Conservation (phyloP, 2,113 vertebrate species). For the Poecile atricapillus region DNA sequence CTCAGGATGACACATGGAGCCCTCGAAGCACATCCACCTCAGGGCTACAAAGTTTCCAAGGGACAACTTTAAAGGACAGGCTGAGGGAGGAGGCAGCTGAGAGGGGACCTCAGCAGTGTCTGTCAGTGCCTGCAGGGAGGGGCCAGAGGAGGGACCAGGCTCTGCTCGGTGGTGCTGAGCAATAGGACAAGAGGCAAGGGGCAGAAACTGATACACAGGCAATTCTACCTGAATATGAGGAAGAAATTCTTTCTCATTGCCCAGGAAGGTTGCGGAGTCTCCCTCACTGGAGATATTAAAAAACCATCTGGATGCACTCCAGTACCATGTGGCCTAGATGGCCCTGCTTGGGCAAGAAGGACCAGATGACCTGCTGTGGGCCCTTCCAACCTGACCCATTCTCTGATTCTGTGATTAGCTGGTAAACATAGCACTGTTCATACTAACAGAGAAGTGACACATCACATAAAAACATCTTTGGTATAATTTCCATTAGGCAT, state of each 20-base stretch:
- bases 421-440: neutral
- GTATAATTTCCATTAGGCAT: neutral
- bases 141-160: neutral
- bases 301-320: neutral
- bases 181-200: fast-evolving
- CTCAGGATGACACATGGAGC: neutral
- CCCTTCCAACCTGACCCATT: neutral
- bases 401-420: neutral
- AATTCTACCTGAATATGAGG: neutral
- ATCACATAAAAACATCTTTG: neutral
- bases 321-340: neutral
- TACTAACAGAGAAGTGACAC: neutral
- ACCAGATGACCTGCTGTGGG: neutral
- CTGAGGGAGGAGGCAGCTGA: fast-evolving
- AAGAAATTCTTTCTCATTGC: neutral
- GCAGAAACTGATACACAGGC: neutral
- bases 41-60: neutral
- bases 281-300: neutral
- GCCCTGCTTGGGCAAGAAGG: neutral
- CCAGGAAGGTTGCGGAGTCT: neutral
- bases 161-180: neutral
- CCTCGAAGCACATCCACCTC: too few relatives aligned
- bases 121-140: neutral
- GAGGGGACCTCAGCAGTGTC: neutral
- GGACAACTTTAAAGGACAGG: neutral